phyloP scores from a whole-genome alignment of 2,113 vertebrate genomes.

The Pelmatolapia mariae region DNA sequence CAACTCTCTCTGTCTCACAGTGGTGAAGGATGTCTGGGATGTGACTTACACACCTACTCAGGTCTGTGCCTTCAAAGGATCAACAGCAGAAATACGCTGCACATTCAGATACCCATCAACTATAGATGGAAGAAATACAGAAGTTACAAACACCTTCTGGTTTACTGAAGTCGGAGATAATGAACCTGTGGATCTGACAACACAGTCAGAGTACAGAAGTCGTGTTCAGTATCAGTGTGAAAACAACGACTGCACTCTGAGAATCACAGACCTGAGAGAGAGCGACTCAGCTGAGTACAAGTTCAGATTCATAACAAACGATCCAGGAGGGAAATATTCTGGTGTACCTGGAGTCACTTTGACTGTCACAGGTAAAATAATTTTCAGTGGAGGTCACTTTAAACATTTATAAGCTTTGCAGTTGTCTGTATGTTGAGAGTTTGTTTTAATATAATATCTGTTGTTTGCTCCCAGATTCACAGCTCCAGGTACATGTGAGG shows the following conservation, averaged over 20 bases:
- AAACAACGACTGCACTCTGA: not conserved
- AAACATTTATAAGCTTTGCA: too few species aligned
- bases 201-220: accelerated
- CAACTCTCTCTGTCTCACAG: not conserved
- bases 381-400: not conserved
- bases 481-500: too few species aligned
- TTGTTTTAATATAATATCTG: too few species aligned
- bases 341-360: not conserved
- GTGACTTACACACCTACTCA: not conserved
- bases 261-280: not conserved
- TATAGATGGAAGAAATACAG: accelerated
- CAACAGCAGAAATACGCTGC: not conserved
- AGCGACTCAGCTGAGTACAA: not conserved
- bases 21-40: not conserved
- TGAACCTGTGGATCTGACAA: not conserved
- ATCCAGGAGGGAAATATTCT: accelerated
- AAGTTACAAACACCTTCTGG: not conserved
- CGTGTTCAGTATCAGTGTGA: not conserved
- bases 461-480: too few species aligned
- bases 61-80: not conserved
- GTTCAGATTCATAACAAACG: not conserved
- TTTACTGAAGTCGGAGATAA: accelerated
- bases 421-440: too few species aligned
- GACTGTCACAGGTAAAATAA: not conserved
- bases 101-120: not conserved